Conservation (phyloP, 2,113 vertebrate genomes). For the Anseranas semipalmata region DNA sequence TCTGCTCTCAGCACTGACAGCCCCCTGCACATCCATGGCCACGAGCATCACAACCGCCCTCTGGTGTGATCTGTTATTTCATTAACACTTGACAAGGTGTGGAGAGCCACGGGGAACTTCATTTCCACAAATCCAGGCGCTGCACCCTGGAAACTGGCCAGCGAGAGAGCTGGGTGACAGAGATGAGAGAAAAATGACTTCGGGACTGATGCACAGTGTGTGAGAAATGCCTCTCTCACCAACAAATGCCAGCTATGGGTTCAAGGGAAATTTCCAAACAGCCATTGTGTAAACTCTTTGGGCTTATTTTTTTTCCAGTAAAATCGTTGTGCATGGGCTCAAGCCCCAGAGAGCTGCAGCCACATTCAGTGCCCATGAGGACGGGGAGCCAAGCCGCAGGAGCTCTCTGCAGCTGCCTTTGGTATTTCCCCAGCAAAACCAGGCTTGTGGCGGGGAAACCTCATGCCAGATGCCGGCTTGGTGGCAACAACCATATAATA, state of each 20-base stretch:
- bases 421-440: background rate
- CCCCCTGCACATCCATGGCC: background rate
- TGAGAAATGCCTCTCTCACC: background rate
- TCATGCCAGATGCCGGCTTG: background rate
- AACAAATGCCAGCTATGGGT: background rate
- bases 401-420: background rate
- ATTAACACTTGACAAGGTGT: background rate
- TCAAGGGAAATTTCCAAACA: background rate
- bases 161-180: background rate
- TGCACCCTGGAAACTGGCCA: background rate
- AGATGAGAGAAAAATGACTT: accelerated
- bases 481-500: background rate
- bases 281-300: background rate
- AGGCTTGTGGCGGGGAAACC: background rate
- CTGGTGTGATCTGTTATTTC: background rate
- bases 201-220: background rate
- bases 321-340: accelerated
- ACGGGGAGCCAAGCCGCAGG: background rate
- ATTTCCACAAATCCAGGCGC: background rate
- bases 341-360: background rate
- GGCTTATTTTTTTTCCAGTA: accelerated
- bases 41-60: background rate
- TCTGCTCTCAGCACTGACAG: background rate
- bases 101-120: background rate
- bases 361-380: accelerated